Evolutionary conservation across 1,140 invertebrate genomes (phyloP).

Genomic region (Hestina assimilis): DNA sequence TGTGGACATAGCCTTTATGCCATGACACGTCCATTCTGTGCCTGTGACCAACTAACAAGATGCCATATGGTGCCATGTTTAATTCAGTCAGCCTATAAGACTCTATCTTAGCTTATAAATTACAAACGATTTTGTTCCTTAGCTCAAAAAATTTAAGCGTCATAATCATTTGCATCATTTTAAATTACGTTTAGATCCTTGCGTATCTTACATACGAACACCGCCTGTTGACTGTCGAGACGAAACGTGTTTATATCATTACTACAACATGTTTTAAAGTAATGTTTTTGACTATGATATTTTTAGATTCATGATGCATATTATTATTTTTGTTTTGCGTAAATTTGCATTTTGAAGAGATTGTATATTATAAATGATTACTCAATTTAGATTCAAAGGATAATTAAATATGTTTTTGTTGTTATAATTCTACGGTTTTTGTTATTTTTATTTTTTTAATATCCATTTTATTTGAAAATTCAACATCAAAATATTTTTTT

Average conservation of each 20-base stretch:
- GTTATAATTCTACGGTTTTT: no score
- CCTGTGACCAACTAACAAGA: conserved; percentile 53
- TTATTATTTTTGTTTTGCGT: neutral
- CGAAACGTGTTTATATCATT: conserved; percentile 31
- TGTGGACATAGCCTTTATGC: conserved; percentile 8
- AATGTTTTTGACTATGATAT: conserved; percentile 22
- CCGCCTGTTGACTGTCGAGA: conserved; percentile 21
- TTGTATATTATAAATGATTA: no score
- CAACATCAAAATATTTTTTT: no score
- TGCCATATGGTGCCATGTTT: conserved; percentile 38
- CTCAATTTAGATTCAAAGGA: no score
- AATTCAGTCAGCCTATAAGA: neutral
- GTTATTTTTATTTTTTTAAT: no score
- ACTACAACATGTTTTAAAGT: conserved; percentile 22
- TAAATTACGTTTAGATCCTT: no score
- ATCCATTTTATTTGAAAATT: no score
- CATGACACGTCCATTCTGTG: conserved; percentile 27
- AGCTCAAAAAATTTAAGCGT: neutral
- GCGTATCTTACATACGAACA: conserved; percentile 17
- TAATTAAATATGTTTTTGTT: no score
- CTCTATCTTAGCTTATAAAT: neutral
- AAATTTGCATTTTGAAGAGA: no score
- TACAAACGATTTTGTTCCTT: neutral
- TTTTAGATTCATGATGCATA: neutral
- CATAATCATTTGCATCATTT: no score